Evolutionary conservation across 2,888 invertebrate species (phyloP), one percentile per base, ranked within the genome.

Genomic region (Plagiodera versicolora): DNA sequence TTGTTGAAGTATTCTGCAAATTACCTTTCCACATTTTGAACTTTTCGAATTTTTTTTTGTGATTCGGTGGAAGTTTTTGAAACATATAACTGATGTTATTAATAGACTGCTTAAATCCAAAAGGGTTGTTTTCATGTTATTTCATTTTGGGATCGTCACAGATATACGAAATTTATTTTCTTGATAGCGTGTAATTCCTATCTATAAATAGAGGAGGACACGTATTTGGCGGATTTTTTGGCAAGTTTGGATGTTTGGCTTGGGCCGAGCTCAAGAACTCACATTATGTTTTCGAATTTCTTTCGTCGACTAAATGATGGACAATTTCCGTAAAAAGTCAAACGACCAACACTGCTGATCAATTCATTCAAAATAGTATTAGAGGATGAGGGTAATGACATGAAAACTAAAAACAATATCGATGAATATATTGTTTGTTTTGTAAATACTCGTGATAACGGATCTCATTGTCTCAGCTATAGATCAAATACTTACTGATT

Each of bases 181-280:
- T 39, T 14, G 14, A 14, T 39, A 39, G n/a, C 39, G 14, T 39
- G 39, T 39, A 39, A 39, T 39, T 39, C 11, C 39, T 4, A 8
- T 53, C 53, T 53, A 53, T 53, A 53, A 35, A 53, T 53, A 53
- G 53, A 19, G 17, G 53, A 24, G 32, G 35, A 53, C 30, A 39
- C 44, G 39, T 35, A 39, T 53, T 53, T 35, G 14, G 53, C 17
- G 45, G 32, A 55, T 46, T 55, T 24, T 45, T 55, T 55, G 55
- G 55, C 55, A 55, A 24, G 30, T 55, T 39, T 24, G 20, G 17
- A 46, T 55, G 55, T 55, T 55, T 55, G 44, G 20, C 28, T 55
- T 55, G 55, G 55, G 55, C 28, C 16, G n/a, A 39, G 24, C 18
- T 55, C 55, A 55, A 55, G 28, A 55, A 19, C 30, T 55, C 28